Conservation (phyloP, 2,888 invertebrate species). For the Tachina lurida region DNA sequence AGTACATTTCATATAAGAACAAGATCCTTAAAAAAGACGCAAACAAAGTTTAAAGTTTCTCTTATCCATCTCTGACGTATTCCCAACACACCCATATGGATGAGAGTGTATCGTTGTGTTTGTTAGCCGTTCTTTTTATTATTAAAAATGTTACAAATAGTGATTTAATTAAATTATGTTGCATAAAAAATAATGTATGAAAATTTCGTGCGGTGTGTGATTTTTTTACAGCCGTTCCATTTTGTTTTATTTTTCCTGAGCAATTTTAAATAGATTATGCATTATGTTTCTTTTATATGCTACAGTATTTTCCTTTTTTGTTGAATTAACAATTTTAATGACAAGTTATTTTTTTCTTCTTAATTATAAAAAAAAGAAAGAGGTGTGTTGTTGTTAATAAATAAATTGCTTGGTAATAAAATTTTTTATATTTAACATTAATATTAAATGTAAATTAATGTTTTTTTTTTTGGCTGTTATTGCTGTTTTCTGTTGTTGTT, state of each 20-base stretch:
- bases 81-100: not conserved
- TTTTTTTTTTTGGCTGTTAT: constrained; percentile 11
- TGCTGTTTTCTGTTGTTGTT: constrained; percentile 3
- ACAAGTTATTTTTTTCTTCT: constrained; percentile 49
- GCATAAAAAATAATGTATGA: constrained; percentile 46
- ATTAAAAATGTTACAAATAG: constrained; percentile 61
- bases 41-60: too few relatives aligned
- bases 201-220: constrained; percentile 24
- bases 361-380: constrained; percentile 13
- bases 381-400: constrained; percentile 48
- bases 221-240: constrained; percentile 18
- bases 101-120: not conserved
- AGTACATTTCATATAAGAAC: too few relatives aligned
- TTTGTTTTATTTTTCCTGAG: constrained; percentile 22
- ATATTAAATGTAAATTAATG: constrained; percentile 44
- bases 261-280: constrained; percentile 57
- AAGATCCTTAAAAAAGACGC: too few relatives aligned
- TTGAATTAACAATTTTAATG: constrained; percentile 53
- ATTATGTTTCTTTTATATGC: not conserved
- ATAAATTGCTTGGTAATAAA: constrained; percentile 55
- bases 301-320: not conserved
- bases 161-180: constrained; percentile 70
- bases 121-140: constrained; percentile 32
- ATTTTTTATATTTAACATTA: constrained; percentile 29
- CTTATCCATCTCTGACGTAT: constrained; percentile 6